phyloP scores from a whole-genome alignment of 2,797 vertebrate species.

The Acanthis flammea region DNA sequence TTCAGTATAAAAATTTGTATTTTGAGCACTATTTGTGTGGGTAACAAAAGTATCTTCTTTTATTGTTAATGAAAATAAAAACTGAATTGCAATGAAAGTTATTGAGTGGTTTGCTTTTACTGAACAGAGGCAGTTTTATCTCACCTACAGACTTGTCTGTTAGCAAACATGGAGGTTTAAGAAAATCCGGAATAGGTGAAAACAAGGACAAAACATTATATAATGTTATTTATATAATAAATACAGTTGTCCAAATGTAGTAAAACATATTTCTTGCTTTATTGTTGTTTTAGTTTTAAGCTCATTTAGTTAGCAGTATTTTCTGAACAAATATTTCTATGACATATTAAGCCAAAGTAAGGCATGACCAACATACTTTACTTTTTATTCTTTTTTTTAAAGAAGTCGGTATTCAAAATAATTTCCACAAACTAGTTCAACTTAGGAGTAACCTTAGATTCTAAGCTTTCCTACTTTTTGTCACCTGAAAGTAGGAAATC shows the following conservation, averaged over 20 bases:
- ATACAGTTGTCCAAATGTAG: not conserved
- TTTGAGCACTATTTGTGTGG: not conserved
- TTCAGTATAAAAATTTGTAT: not conserved
- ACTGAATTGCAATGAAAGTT: not conserved
- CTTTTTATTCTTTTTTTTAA: not conserved
- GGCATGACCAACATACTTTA: not conserved
- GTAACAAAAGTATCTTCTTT: not conserved
- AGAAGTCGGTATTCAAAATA: not conserved
- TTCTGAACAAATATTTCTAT: not conserved
- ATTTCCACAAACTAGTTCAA: not conserved
- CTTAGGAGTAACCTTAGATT: not conserved
- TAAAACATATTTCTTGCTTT: not conserved
- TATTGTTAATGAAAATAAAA: not conserved
- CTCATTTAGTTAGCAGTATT: not conserved
- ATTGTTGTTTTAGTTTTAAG: not conserved
- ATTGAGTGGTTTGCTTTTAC: not conserved
- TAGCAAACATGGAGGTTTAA: not conserved
- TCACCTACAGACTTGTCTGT: not conserved
- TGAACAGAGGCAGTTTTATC: not conserved
- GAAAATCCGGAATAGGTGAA: not conserved
- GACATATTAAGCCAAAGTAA: not conserved
- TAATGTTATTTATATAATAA: not conserved
- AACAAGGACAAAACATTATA: not conserved
- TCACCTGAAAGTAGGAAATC: not conserved
- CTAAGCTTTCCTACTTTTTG: not conserved